Conservation (phyloP, 2,113 vertebrate genomes). For the Rhipidura dahli region DNA sequence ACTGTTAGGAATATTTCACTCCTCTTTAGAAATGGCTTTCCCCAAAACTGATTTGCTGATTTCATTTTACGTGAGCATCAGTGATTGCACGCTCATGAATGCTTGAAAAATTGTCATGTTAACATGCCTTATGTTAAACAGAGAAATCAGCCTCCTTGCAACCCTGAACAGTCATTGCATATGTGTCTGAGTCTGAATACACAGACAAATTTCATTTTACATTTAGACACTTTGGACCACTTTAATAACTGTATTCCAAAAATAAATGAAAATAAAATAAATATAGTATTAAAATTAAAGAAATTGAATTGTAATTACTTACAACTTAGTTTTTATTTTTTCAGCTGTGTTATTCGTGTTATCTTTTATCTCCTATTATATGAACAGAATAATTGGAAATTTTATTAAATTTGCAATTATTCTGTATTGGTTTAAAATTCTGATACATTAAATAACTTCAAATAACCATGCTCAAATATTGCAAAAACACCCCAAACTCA, state of each 20-base stretch:
- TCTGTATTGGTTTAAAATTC: background rate
- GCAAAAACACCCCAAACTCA: background rate
- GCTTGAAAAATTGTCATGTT: conserved; percentile 54
- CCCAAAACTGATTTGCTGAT: conserved; percentile 15
- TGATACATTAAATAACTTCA: background rate
- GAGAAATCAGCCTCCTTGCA: conserved; percentile 30
- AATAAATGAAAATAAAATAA: background rate
- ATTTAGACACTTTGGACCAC: background rate
- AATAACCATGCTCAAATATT: background rate
- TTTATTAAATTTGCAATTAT: background rate
- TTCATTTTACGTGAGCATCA: background rate
- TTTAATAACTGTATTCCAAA: background rate
- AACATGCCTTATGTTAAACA: conserved; percentile 7
- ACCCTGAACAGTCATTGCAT: background rate
- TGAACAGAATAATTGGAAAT: background rate
- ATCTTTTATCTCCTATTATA: background rate
- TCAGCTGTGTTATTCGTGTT: background rate
- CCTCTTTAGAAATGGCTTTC: background rate
- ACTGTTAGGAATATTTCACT: background rate
- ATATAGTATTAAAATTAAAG: background rate
- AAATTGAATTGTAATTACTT: background rate
- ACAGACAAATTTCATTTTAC: background rate
- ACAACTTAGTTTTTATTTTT: background rate
- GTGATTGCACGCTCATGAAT: background rate
- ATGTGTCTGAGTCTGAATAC: conserved; percentile 4